Evolutionary conservation across 1,140 invertebrate species (phyloP), one percentile per base, ranked within the genome.

Genomic region (Zaprionus camerounensis): DNA sequence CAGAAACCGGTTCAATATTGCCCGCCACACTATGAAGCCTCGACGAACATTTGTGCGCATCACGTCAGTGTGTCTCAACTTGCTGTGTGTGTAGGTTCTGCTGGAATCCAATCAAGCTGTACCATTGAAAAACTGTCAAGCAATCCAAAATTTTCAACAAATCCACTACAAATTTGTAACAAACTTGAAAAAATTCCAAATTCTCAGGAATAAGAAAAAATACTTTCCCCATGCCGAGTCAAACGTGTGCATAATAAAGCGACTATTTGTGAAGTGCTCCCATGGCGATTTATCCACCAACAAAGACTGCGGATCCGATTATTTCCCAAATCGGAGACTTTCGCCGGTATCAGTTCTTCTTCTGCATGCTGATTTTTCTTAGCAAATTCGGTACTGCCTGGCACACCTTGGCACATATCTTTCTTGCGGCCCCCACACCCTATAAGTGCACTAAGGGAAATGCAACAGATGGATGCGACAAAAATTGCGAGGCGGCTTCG

Each of bases 301-400:
- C 61, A 0, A 80, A 90, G 49, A 80, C 76, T 0, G 36, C 0
- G 0, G 85, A 90, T 70, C 81, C 82, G 1, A 90, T 90, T 2
- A 77, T 90, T 6, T 82, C 86, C 0, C 79, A 80, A 13, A 96
- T 96, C 31, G 96, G 96, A 0, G 94, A 94, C 44, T 94, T 96
- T 24, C 95, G 96, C 5, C 94, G 94, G 78, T 97, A 96, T 95
- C 96, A 97, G 87, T 93, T 96, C 51, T 93, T 94, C 91, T 94
- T 96, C 20, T 96, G 95, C 71, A 91, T 94, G 15, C 93, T 95
- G 0, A 64, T 96, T 15, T 95, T 96, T 26, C 84, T 96, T 2
- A 94, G 95, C 13, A 96, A 96, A 82, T 96, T 96, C 81, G 95
- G 95, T 2, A 95, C 96, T 1, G 95, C 95, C 0, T 96, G 95